Conservation (phyloP, 2,113 vertebrate genomes). For the Corythaeola cristata region DNA sequence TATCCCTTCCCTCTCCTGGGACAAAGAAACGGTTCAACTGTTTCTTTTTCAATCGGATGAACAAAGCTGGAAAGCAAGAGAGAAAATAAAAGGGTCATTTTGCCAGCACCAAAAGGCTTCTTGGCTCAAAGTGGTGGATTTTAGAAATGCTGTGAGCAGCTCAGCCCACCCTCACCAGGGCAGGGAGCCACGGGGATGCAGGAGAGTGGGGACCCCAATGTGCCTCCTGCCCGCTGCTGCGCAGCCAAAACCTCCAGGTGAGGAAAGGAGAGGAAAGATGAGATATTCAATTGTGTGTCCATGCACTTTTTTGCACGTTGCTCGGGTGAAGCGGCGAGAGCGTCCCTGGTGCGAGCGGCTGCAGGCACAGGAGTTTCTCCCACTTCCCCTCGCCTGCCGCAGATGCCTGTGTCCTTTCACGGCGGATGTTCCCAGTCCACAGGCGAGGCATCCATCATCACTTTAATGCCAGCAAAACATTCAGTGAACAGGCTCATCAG, state of each 20-base stretch:
- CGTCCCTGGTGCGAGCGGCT: background rate
- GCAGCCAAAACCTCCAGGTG: background rate
- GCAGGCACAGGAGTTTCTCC: background rate
- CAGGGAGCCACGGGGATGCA: background rate
- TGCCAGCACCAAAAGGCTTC: background rate
- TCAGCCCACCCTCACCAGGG: background rate
- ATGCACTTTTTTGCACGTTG: background rate
- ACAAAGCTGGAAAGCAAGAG: background rate
- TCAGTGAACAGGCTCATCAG: background rate
- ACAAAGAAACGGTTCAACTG: background rate
- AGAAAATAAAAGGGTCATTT: background rate
- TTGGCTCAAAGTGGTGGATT: background rate
- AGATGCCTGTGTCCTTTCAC: background rate
- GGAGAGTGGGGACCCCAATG: accelerated
- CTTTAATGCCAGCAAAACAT: background rate
- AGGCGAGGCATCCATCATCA: background rate
- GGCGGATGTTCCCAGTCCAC: background rate
- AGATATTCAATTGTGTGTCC: background rate
- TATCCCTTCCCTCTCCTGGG: background rate
- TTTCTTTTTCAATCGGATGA: conserved; percentile 7
- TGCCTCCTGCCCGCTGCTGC: background rate
- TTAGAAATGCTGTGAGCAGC: background rate
- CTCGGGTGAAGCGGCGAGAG: accelerated
- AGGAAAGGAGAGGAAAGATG: background rate
- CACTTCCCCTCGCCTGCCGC: background rate